Percentiles rank a stretch among this genome's conserved stretches.
phyloP scores from a whole-genome alignment of 2,888 invertebrate species.

The Quadriops clusia region DNA sequence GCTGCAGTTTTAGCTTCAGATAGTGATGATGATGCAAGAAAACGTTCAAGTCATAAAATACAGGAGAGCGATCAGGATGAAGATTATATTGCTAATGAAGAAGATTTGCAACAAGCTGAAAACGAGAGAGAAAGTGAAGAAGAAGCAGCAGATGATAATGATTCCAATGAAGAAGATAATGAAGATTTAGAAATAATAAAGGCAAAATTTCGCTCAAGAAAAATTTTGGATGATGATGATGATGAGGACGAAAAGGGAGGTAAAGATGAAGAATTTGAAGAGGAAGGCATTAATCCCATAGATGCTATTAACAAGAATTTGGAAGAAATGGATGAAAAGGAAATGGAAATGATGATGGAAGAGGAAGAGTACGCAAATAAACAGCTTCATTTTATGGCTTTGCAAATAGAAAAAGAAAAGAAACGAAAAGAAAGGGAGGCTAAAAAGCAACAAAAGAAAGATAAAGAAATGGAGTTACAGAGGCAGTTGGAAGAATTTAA shows the following conservation, averaged over 20 bases:
- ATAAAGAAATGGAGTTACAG: conserved; percentile 19
- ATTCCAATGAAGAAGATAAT: conserved; percentile 17
- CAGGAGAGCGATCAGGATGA: conserved; percentile 37
- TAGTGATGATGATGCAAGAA: conserved; percentile 50
- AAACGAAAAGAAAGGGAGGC: conserved; percentile 44
- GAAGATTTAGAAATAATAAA: conserved; percentile 1
- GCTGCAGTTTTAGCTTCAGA: conserved; percentile 56
- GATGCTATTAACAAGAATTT: conserved; percentile 30
- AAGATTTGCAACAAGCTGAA: conserved; percentile 35
- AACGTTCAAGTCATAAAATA: conserved; percentile 35
- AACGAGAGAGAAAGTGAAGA: conserved; percentile 33
- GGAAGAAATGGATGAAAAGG: conserved; percentile 38
- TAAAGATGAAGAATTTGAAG: conserved; percentile 19
- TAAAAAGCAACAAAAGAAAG: conserved; percentile 17
- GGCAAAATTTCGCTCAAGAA: conserved; percentile 8
- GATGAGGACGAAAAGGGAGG: conserved; percentile 21
- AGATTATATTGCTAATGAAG: conserved; percentile 41
- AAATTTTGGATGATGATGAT: no score
- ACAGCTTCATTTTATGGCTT: conserved; percentile 39
- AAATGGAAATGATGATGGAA: conserved; percentile 43
- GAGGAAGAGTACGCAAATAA: conserved; percentile 48
- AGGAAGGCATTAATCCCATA: conserved; percentile 31
- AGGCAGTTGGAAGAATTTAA: conserved; percentile 35
- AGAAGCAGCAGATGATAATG: no score
- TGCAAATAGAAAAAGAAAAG: conserved; percentile 42